Base-by-base conservation (phyloP, 2,797 vertebrate genomes). In the Dendrocincla tyrannina region DNA sequence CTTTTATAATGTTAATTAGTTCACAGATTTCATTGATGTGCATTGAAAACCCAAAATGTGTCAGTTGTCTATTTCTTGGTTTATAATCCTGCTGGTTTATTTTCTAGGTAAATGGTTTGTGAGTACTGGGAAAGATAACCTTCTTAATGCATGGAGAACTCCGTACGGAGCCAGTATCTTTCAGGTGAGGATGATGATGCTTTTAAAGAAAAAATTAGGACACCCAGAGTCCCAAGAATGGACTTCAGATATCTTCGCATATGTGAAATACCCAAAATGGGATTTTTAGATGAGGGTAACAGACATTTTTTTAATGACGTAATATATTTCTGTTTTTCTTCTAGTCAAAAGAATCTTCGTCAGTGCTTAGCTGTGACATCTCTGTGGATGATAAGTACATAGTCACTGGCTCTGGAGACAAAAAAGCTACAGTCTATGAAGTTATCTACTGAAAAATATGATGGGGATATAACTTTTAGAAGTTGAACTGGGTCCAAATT, bases 311-410 rank as follows among this genome's bases (percentile, higher is more conserved):
- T 60, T 9, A 20, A 88, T 82, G 5, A 79, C 56, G 35, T 59
- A 70, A n/a, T 44, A 4, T 93, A 78, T 93, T 39, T 91, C 89
- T 91, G 75, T 91, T 91, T 97, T 90, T 97, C 78, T 98, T 97
- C 90, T 95, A 98, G 98, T 98, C 98, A 97, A 98, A 98, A 98
- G 98, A 98, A 96, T 98, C 98, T 77, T 98, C 98, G 2, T 98
- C 98, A 33, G 98, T 98, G 86, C 98, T 98, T 93, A 98, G 98
- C 98, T 98, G 98, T 92, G 98, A 98, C 97, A 98, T 98, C 97
- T 98, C 98, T 79, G 98, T 98, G 97, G 98, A 98, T 97, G 98
- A 98, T 95, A 98, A 98, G 73, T 98, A 98, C 97, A 98, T 98
- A 84, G 98, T 98, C 95, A 98, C 98, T 80, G 98, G 98, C 95